Evolutionary conservation across 2,113 vertebrate species (phyloP), one percentile per base, ranked within the genome.

Genomic region (Promerops cafer): DNA sequence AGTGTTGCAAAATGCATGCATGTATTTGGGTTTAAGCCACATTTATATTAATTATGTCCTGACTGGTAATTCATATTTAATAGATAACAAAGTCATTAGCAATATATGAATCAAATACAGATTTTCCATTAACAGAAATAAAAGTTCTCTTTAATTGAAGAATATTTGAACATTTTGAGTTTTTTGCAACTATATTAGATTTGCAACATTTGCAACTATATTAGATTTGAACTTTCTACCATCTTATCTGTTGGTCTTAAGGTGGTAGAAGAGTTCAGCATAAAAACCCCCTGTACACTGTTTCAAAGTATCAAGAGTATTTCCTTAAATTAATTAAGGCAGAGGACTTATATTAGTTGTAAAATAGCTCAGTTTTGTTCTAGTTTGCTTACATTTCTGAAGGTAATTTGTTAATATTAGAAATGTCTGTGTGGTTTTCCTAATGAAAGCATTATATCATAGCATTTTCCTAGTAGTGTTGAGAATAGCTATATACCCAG

Each of bases 281-380:
- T 40, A 47, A 17, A 37, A 20, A 2, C 2, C 5, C 13, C 9
- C 31, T 6, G 7, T 52, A 11, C 5, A 44, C 6, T 33, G 2
- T 40, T 80, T 72, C 16, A 69, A 87, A 75, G 18, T 53, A 39
- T 31, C 2, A 52, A 20, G 10, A 52, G 5, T 26, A 20, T 64
- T 61, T 47, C 37, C 39, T 57, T 33, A 14, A 50, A 21, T 3
- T 40, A 39, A 49, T 49, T 63, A 30, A 70, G 12, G 31, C 6
- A 70, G 30, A 60, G 17, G 11, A 31, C 56, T 87, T 39, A 22
- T 64, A 12, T 52, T 52, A 56, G 10, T 14, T 76, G 6, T 21
- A 68, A 83, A 47, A 69, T 9, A 63, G 4, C 7, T 20, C 11
- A 9, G 2, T 72, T 79, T 79, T 88, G 1, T 86, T 53, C 40